These are phyloP conservation scores for Cheilosia pagana DNA, from an alignment of 2,888 invertebrate species.

Conservation along the genomic window DNA sequence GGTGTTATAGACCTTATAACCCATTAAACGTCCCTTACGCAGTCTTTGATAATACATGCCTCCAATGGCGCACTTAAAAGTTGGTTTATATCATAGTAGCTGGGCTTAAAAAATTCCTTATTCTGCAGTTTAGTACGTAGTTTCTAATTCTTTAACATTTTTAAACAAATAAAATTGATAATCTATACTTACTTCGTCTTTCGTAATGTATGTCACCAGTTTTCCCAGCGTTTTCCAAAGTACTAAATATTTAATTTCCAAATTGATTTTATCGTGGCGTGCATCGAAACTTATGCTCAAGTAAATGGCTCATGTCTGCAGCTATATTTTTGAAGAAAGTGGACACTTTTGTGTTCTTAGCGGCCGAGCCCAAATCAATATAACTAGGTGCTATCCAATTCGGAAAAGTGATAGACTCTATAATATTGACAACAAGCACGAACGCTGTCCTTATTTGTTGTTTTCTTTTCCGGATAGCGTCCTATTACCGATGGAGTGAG, in stretches of 20 bases:
- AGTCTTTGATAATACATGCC: no score
- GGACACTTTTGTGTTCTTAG: constrained; percentile 62
- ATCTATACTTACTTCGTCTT: no score
- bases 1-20: no score
- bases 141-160: no score
- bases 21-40: no score
- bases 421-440: constrained; percentile 67
- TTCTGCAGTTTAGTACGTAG: no score
- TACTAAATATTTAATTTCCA: constrained; percentile 43
- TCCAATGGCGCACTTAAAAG: no score
- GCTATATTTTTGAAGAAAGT: constrained; percentile 60
- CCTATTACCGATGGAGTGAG: constrained; percentile 25
- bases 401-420: constrained; percentile 60
- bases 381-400: constrained; percentile 73
- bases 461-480: constrained; percentile 13
- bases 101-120: no score
- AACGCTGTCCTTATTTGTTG: constrained; percentile 28
- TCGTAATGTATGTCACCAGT: not conserved
- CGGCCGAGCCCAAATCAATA: constrained; percentile 67
- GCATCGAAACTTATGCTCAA: constrained; percentile 52
- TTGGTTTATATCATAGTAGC: no score
- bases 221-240: not conserved
- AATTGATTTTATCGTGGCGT: constrained; percentile 50
- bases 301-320: constrained; percentile 55
- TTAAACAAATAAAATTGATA: no score